Evolutionary conservation across 1,140 invertebrate species (phyloP).

Genomic region (Calephelis nemesis): DNA sequence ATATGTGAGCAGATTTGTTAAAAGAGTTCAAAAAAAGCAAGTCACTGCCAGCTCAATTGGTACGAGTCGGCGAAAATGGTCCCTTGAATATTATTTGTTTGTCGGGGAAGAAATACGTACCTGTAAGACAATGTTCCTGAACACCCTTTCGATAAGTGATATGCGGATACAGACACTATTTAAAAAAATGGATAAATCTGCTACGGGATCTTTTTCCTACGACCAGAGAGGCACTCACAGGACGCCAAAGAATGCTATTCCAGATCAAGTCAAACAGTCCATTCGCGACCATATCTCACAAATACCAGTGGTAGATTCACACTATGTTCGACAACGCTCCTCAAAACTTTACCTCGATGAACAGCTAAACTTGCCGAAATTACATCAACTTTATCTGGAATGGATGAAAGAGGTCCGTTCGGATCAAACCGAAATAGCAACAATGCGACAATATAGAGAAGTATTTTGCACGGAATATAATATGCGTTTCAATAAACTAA

Average conservation of each 20-base stretch:
- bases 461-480: background rate
- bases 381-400: background rate
- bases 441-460: background rate
- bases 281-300: background rate
- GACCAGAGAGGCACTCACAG: background rate
- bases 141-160: background rate
- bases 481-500: background rate
- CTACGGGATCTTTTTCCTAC: background rate
- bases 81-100: no score
- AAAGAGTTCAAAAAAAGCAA: no score
- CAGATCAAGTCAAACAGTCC: background rate
- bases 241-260: background rate
- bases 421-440: background rate
- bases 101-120: background rate
- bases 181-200: background rate
- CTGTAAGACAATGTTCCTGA: background rate
- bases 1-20: no score
- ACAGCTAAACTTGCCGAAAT: background rate
- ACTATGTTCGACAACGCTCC: background rate
- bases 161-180: background rate
- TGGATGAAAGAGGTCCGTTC: background rate
- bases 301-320: background rate
- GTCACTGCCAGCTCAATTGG: no score
- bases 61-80: no score
- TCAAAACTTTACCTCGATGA: background rate